Evolutionary conservation across 1,140 invertebrate genomes (phyloP), one percentile per base, ranked within the genome.

Genomic region (Heterodera carotae): DNA sequence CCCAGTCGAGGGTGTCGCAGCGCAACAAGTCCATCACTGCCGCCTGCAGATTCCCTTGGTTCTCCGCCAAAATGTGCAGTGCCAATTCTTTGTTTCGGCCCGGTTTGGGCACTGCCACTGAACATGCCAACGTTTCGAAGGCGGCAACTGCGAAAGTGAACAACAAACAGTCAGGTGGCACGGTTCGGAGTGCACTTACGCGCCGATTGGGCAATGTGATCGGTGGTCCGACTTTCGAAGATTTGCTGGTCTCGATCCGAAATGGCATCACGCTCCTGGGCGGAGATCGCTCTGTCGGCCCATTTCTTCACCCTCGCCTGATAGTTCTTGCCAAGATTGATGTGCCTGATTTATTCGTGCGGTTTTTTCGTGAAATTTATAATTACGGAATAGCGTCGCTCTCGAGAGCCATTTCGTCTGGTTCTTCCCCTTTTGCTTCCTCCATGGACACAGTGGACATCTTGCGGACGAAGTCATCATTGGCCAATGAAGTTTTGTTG

Each of bases 1-100:
- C 91, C 76, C 91, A 89, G 81, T 93, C 92, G 76, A 94, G 90
- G 72, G 90, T 90, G 36, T 87, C 85, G 39, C 77, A 85, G 43
- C 86, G 80, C 53, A 88, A 62, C 62, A 87, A 69, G 70, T 88
- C 86, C 76, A 82, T 82, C 4, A 88, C 83, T 15, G 87, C 76
- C 5, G 84, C 80, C 71, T 88, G 84, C 27, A 88, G 75, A 67
- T 87, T 87, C 5, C 87, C 85, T 59, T 87, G 85, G 72, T 87
- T 86, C 76, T 88, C 85, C 79, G 81, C 84, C n/a, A 98, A 89
- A 60, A 96, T 90, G 88, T 97, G 94, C 80, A 97, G 91, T 77
- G 95, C 95, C 86, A 94, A 93, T 89, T 98, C 96, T 85, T 95
- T 94, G 88, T 96, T 96, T 86, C 93, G 92, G 75, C 94, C 94